Base-by-base conservation (phyloP, 2,888 invertebrate genomes). In the Neoscelio sp. region DNA sequence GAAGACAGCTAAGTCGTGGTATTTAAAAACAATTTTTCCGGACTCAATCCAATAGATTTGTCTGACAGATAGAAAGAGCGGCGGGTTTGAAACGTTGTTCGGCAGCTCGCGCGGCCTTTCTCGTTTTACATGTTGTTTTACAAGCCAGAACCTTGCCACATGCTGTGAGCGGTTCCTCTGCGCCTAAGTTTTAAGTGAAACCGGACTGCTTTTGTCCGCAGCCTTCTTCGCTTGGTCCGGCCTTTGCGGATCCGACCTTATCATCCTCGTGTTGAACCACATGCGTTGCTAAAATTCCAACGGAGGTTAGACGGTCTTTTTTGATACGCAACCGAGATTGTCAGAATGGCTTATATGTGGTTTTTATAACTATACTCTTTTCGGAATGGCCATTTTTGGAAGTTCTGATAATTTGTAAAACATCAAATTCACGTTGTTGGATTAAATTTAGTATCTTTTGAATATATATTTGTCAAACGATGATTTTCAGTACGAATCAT, bases 51-150 rank as follows among this genome's bases (percentile, higher is more conserved):
- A 54, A 85, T 83, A 86, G 85, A 86, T 87, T 84, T 64, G 80
- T 79, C 65, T 71, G 71, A 62, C 52, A 85, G 86, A 86, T 87
- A 85, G 82, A 76, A 76, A 70, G 46, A 60, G 75, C 80, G 73
- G 62, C 71, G 50, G 58, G 48, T 18, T 60, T 77, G 30, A 62
- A 54, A 56, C 70, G 52, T 33, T 48, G 73, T 54, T 62, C 68
- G 68, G 73, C 76, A 73, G 76, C 76, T 68, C 85, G 82, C 81
- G 81, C 83, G 76, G 73, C 68, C 78, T 71, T 85, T 82, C 86
- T 84, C 86, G 87, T 89, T 89, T 87, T 88, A 90, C 89, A 89
- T 88, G 90, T 86, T 89, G 89, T 89, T 89, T 87, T 89, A 89
- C 89, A 89, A 88, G 85, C 82, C 82, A 82, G 83, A 82, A 77